Evolutionary conservation across 2,888 invertebrate species (phyloP).

Genomic region (Monoplex corrugatus): DNA sequence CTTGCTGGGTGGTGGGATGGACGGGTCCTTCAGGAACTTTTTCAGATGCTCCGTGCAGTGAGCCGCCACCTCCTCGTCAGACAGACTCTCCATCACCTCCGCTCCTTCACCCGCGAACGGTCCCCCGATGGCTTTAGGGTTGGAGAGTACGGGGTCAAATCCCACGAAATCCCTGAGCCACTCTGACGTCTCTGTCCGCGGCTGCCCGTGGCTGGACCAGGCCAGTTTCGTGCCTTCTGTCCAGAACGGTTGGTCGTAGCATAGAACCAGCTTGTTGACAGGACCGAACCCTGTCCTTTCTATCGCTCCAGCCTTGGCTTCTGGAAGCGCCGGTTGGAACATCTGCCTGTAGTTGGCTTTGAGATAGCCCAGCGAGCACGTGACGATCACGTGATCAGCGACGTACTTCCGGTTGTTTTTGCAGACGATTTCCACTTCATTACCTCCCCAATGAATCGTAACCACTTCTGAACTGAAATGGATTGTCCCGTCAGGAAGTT

Average conservation of each 20-base stretch:
- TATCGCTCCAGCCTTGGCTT: constrained; percentile 88
- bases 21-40: constrained; percentile 88
- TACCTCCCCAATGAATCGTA: constrained; percentile 86
- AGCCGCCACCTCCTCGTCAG: constrained; percentile 87
- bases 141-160: constrained; percentile 84
- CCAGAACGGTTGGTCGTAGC: constrained; percentile 89
- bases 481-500: constrained; percentile 82
- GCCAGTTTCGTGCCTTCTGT: constrained; percentile 80
- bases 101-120: constrained; percentile 88
- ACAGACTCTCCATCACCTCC: constrained; percentile 87
- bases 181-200: constrained; percentile 41
- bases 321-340: constrained; percentile 88
- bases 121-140: constrained; percentile 88
- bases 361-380: constrained; percentile 90
- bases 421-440: constrained; percentile 74
- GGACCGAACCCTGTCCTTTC: constrained; percentile 87
- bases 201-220: constrained; percentile 61
- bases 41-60: constrained; percentile 86
- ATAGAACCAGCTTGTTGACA: constrained; percentile 89
- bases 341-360: constrained; percentile 88
- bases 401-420: constrained; percentile 59
- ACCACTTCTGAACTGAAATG: constrained; percentile 86
- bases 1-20: constrained; percentile 87
- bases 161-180: constrained; percentile 89
- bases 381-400: constrained; percentile 90